phyloP scores from a whole-genome alignment of 2,113 vertebrate species.

The Phocoena phocoena region DNA sequence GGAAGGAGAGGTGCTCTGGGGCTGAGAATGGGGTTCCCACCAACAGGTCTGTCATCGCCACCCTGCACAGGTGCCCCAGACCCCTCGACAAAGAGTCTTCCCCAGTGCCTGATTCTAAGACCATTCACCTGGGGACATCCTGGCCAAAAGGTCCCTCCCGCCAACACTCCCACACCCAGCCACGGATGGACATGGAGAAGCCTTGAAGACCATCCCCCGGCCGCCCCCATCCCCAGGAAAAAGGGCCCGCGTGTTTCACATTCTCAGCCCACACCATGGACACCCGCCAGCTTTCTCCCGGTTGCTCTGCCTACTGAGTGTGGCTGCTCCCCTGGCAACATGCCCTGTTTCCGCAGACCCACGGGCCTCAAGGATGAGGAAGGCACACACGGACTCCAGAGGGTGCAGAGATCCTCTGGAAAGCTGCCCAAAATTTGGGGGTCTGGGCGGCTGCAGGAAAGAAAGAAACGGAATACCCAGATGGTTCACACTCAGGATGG shows the following conservation, averaged over 20 bases:
- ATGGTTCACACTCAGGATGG: not conserved
- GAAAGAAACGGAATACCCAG: not conserved
- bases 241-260: not conserved
- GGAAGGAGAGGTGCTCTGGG: not conserved
- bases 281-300: not conserved
- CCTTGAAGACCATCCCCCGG: rapidly evolving
- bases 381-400: not conserved
- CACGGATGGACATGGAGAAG: not conserved
- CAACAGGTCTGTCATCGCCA: rapidly evolving
- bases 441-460: not conserved
- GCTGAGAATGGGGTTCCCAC: not conserved
- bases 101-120: not conserved
- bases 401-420: not conserved
- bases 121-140: not conserved
- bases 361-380: rapidly evolving
- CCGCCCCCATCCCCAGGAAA: not conserved
- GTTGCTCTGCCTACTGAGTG: not conserved
- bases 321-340: not conserved
- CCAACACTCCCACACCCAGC: rapidly evolving
- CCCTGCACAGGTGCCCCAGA: not conserved
- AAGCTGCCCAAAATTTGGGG: not conserved
- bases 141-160: not conserved
- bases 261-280: not conserved
- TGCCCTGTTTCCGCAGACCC: not conserved
- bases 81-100: not conserved